Percentiles rank a stretch among this genome's conserved stretches.
phyloP scores from a whole-genome alignment of 2,797 vertebrate genomes.

The Coccyzus lansbergi region DNA sequence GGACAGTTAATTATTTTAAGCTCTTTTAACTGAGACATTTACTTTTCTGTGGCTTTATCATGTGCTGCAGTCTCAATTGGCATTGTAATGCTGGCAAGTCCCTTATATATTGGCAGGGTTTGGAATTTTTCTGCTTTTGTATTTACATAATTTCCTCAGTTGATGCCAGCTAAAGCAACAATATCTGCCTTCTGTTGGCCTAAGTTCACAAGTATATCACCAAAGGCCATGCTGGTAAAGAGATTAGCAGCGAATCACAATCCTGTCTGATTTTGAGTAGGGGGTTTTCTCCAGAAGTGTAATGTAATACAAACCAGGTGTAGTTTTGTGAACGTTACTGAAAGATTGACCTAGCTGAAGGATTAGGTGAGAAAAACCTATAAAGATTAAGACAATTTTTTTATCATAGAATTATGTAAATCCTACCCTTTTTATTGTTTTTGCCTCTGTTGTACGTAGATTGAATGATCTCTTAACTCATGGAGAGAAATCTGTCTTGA shows the following conservation, averaged over 20 bases:
- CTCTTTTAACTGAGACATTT: background rate
- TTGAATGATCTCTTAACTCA: background rate
- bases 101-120: background rate
- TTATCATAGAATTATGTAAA: background rate
- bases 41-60: background rate
- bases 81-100: background rate
- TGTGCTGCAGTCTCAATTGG: background rate
- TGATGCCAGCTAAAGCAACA: background rate
- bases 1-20: background rate
- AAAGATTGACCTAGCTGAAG: background rate
- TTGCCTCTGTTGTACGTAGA: background rate
- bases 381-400: background rate
- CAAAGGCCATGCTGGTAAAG: background rate
- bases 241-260: too few relatives aligned
- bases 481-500: background rate
- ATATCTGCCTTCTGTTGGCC: background rate
- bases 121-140: background rate
- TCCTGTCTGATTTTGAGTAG: background rate
- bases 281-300: background rate
- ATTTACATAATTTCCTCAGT: background rate
- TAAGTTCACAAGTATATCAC: background rate
- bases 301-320: background rate
- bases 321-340: background rate
- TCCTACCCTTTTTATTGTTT: background rate
- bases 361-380: background rate